phyloP scores from a whole-genome alignment of 1,140 invertebrate species.

The Leptinotarsa lineolata region DNA sequence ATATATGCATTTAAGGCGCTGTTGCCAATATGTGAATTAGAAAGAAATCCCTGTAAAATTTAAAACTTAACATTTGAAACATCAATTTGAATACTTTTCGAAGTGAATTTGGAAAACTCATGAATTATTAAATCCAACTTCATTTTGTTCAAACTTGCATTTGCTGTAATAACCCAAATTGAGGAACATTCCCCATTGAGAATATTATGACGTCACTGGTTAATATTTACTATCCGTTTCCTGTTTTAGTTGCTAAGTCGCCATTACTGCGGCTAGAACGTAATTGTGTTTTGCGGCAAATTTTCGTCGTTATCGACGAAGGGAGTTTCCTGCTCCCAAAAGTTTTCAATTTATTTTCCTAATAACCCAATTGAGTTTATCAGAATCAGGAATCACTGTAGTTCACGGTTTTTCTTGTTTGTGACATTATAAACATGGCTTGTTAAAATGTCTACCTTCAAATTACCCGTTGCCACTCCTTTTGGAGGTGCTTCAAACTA shows the following conservation, averaged over 20 bases:
- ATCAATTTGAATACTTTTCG: too few species aligned
- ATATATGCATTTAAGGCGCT: too few species aligned
- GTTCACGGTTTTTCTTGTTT: constrained; percentile 59
- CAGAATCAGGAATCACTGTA: constrained; percentile 42
- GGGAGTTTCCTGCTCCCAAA: constrained; percentile 64
- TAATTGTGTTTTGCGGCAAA: constrained; percentile 51
- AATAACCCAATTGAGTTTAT: constrained; percentile 34
- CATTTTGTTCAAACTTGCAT: too few species aligned
- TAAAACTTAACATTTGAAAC: too few species aligned
- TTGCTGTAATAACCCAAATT: too few species aligned
- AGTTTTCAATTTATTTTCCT: constrained; percentile 47
- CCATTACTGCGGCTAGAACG: constrained; percentile 68
- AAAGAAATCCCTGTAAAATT: too few species aligned
- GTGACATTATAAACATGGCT: constrained; percentile 73
- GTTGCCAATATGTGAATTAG: too few species aligned
- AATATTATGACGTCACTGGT: too few species aligned
- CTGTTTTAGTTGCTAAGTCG: constrained; percentile 47
- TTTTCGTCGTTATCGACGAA: constrained; percentile 69
- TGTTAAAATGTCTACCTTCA: constrained; percentile 77
- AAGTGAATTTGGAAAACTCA: too few species aligned
- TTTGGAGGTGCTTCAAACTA: constrained; percentile 67
- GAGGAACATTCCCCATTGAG: too few species aligned
- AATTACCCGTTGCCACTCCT: constrained; percentile 68
- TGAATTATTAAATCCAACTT: too few species aligned
- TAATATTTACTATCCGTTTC: too few species aligned